Evolutionary conservation across 2,888 invertebrate species (phyloP), one percentile per base, ranked within the genome.

Genomic region (Clanis bilineata): DNA sequence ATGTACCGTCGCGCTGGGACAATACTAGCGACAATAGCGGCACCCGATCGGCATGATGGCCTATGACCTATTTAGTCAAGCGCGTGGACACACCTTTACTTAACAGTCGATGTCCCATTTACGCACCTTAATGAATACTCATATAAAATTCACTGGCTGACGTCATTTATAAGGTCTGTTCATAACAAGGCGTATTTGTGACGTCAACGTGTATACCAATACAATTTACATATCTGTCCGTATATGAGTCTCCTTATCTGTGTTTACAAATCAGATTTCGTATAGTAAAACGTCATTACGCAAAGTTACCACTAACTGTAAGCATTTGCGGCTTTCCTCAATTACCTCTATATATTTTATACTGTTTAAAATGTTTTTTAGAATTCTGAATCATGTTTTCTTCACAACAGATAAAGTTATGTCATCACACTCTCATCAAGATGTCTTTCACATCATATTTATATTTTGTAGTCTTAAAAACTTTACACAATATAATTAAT

Each of bases 1-100:
- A n/a, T n/a, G n/a, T n/a, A n/a, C n/a, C 57, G 18, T 79, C 83
- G 70, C 71, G 67, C 64, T 65, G 60, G 63, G 64, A 71, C 78
- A 75, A 83, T 83, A 18, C 41, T 18, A 9, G 32, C 28, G 79
- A 88, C 86, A 86, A 88, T 89, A 67, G 79, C 74, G 82, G 73
- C 77, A 78, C 73, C 70, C 79, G 76, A 76, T 82, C 68, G 69
- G 70, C 69, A 74, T 82, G 81, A 81, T 81, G 78, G 74, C 79
- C 77, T 79, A 71, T 81, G 86, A 83, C 83, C 86, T 76, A 84
- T 81, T 82, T 81, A 70, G 66, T 66, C 54, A 57, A 57, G 64
- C 71, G 73, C 66, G 66, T 65, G 66, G 77, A 69, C 87, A 77
- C 89, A 81, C 88, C 88, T 85, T 73, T 72, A 68, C 70, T 68